These are phyloP conservation scores for Cariama cristata DNA, from an alignment of 2,113 vertebrate genomes.

Conservation along the genomic window DNA sequence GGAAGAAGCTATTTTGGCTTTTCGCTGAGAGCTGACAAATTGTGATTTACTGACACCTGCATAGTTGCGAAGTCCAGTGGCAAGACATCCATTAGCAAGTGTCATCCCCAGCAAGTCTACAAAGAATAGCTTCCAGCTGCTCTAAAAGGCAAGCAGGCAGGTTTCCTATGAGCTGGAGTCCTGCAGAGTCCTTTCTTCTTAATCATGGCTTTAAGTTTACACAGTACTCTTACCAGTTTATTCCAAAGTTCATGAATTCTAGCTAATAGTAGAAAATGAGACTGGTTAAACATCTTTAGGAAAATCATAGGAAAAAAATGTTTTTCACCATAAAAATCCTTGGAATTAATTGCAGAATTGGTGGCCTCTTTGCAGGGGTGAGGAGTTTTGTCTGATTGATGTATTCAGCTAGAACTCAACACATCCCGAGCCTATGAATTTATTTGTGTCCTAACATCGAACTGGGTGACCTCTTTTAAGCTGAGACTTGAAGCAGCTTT, in stretches of 20 bases:
- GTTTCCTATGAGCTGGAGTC: not conserved
- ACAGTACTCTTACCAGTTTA: not conserved
- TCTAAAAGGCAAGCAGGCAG: not conserved
- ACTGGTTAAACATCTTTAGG: not conserved
- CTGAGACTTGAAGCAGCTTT: not conserved
- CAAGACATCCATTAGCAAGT: not conserved
- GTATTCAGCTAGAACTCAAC: not conserved
- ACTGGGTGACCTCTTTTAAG: not conserved
- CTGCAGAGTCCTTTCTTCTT: not conserved
- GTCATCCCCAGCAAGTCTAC: not conserved
- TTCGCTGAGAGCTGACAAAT: not conserved
- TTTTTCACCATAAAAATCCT: not conserved
- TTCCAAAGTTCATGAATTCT: not conserved
- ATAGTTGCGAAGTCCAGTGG: not conserved
- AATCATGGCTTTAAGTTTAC: not conserved
- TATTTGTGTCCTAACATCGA: not conserved
- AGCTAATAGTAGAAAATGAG: not conserved
- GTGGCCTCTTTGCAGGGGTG: fast-evolving
- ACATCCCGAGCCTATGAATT: not conserved
- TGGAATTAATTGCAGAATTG: not conserved
- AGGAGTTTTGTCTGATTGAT: not conserved
- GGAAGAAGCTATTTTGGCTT: not conserved
- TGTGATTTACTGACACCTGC: not conserved
- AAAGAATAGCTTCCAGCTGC: not conserved
- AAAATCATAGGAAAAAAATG: not conserved